Base-by-base conservation (phyloP, 2,888 invertebrate genomes). In the Nomada fucata region DNA sequence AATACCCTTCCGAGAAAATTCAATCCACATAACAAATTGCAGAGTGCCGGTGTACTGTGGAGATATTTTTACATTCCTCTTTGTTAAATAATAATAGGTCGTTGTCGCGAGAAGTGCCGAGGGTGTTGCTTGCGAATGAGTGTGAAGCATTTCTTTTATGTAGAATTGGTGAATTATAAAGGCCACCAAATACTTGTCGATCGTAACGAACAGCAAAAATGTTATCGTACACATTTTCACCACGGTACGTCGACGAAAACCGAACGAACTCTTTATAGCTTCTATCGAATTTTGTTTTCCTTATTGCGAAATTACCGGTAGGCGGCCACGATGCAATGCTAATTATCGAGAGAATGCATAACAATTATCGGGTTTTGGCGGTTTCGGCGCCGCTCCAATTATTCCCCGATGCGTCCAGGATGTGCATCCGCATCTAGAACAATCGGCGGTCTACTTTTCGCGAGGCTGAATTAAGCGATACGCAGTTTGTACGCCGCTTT, bases 301-400 rank as follows among this genome's bases (percentile, higher is more conserved):
- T 57, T 15, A 9, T 20, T 11, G 53, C 13, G 18, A 29, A 55
- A 74, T 61, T 64, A 73, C 79, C 69, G 73, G 70, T 68, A 63
- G 67, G 20, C 29, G 64, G 78, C 60, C 57, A 13, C 73, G 71
- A 83, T 57, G 44, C 68, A 79, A 85, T 65, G 71, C 77, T 85
- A 87, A 87, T 87, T 84, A 84, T 72, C 59, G 65, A 63, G 20
- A 10, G 57, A 72, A 71, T 68, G 71, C 68, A 65, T 63, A 82
- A 87, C 79, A 82, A 82, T 83, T 82, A 87, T 87, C 77, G 86
- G 84, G 55, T 69, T 81, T 71, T 64, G 67, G 23, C 29, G 69
- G 53, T 63, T 76, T 71, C 29, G 15, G 5, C 53, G 50, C n/a
- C 26, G 73, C 61, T 60, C 57, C 61, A 57, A 69, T 77, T 77